Percentiles rank a stretch among this genome's conserved stretches.
phyloP scores from a whole-genome alignment of 2,888 invertebrate species.

The Asteroscopus sphinx region DNA sequence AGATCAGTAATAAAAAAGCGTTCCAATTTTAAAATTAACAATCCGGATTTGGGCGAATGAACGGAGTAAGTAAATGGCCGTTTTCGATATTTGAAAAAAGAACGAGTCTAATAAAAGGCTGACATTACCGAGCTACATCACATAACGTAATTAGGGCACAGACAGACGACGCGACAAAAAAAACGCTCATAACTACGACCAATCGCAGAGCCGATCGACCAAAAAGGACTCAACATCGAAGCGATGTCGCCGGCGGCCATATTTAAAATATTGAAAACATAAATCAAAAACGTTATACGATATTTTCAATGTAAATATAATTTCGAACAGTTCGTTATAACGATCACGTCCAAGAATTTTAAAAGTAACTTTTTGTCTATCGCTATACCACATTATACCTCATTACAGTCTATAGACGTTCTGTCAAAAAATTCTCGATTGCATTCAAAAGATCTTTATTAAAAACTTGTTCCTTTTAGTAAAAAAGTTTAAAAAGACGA shows the following conservation, averaged over 20 bases:
- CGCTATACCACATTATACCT: constrained; percentile 61
- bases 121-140: constrained; percentile 72
- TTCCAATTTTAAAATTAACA: constrained; percentile 60
- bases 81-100: constrained; percentile 65
- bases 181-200: constrained; percentile 74
- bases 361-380: constrained; percentile 62
- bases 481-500: constrained; percentile 60
- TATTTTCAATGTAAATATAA: constrained; percentile 82
- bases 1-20: constrained; percentile 33
- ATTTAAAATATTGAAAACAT: constrained; percentile 86
- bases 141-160: constrained; percentile 84
- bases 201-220: constrained; percentile 77
- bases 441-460: constrained; percentile 56
- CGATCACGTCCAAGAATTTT: constrained; percentile 55
- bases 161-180: constrained; percentile 69
- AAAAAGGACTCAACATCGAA: constrained; percentile 71
- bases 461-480: constrained; percentile 50
- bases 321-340: constrained; percentile 69
- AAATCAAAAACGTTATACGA: constrained; percentile 85
- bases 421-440: constrained; percentile 55
- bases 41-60: constrained; percentile 59
- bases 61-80: constrained; percentile 56
- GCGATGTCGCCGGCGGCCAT: constrained; percentile 82
- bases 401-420: constrained; percentile 58
- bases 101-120: constrained; percentile 62